These are phyloP conservation scores for Synanthedon myopaeformis DNA, from an alignment of 2,888 invertebrate species.

Conservation along the genomic window DNA sequence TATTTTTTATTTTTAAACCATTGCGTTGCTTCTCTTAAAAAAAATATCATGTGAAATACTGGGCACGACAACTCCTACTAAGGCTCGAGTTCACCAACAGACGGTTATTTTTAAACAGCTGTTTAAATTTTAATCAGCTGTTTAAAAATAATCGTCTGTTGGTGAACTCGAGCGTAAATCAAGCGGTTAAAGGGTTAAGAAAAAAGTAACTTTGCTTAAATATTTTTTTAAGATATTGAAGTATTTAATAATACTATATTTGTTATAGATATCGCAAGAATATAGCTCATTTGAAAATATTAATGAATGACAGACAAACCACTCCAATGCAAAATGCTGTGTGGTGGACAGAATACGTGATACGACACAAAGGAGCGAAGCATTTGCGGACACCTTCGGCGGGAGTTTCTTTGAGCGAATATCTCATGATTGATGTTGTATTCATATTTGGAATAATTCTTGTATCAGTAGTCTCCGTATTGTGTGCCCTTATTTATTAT, in stretches of 20 bases:
- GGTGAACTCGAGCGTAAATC: too few species aligned
- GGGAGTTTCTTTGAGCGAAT: conserved; percentile 14
- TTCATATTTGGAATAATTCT: conserved; percentile 2
- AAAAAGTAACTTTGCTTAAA: too few species aligned
- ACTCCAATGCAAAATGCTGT: conserved; percentile 20
- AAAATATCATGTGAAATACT: too few species aligned
- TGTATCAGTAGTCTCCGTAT: background rate
- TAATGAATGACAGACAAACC: conserved; percentile 1
- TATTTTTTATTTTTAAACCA: too few species aligned
- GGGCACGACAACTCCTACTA: too few species aligned
- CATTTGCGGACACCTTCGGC: conserved; percentile 22
- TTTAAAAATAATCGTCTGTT: too few species aligned
- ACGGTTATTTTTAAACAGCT: too few species aligned
- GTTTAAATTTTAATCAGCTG: too few species aligned
- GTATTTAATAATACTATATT: background rate
- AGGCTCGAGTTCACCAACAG: too few species aligned
- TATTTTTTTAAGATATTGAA: too few species aligned
- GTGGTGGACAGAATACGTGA: conserved; percentile 30
- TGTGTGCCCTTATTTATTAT: background rate
- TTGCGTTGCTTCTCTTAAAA: too few species aligned
- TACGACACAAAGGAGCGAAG: conserved; percentile 20
- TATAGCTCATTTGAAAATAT: background rate
- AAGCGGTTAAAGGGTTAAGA: conserved; percentile 4
- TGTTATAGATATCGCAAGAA: conserved; percentile 15
- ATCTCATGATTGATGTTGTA: conserved; percentile 17